These are phyloP conservation scores for Nothocercus nigrocapillus DNA, from an alignment of 2,113 vertebrate genomes.

Conservation along the genomic window DNA sequence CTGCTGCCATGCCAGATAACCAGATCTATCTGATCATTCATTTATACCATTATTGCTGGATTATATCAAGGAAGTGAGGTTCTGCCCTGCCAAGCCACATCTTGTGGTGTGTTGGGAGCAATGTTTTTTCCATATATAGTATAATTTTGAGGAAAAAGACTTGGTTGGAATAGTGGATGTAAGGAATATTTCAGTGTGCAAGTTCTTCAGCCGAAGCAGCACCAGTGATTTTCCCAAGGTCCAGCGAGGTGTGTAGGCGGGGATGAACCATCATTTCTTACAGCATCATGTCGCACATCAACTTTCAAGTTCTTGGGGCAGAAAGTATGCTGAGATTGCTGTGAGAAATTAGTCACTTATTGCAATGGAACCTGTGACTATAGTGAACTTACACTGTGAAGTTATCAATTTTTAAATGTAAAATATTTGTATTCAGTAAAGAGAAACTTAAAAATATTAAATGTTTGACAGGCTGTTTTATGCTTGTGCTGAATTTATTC, in stretches of 20 bases:
- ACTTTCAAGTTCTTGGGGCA: slow-evolving; percentile 1
- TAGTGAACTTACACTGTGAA: too few relatives aligned
- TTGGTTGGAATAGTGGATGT: background rate
- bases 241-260: background rate
- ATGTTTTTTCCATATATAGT: background rate
- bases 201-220: background rate
- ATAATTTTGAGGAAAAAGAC: background rate
- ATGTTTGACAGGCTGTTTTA: background rate
- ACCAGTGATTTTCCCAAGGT: background rate
- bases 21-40: background rate
- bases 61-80: background rate
- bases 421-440: background rate
- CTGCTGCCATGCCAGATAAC: background rate
- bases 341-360: background rate
- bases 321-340: background rate
- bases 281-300: background rate
- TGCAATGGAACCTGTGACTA: background rate
- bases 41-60: background rate
- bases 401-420: background rate
- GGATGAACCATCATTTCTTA: slow-evolving; percentile 9
- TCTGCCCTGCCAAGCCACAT: background rate
- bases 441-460: background rate
- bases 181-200: background rate
- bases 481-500: background rate
- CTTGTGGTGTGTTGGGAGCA: background rate